Percentiles rank a stretch among this genome's conserved stretches.
Conservation (phyloP, 2,113 vertebrate genomes). For the Xenus cinereus region DNA sequence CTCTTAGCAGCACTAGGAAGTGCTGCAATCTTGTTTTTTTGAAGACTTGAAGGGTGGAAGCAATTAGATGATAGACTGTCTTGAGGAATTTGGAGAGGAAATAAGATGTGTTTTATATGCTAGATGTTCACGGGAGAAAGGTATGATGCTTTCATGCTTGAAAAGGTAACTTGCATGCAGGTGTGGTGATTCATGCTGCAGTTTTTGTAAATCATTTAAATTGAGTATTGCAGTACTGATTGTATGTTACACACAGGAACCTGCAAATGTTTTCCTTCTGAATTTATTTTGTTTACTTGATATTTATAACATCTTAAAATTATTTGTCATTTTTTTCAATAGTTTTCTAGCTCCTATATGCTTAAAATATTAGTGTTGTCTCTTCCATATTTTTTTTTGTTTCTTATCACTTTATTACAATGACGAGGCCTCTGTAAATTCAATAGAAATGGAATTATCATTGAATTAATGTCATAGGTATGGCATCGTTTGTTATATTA, state of each 20-base stretch:
- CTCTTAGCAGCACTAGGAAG: background rate
- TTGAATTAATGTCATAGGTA: background rate
- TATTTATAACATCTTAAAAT: constrained; percentile 2
- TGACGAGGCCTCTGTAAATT: background rate
- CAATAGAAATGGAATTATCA: background rate
- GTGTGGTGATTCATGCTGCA: background rate
- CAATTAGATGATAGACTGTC: background rate
- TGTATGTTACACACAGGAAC: background rate
- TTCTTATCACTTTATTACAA: background rate
- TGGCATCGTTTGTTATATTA: background rate
- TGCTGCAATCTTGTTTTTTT: background rate
- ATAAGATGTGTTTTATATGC: background rate
- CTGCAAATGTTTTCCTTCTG: background rate
- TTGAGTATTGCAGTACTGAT: background rate
- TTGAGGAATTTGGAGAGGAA: background rate
- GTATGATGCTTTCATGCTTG: background rate
- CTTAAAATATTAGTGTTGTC: background rate
- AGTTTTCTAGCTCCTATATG: background rate
- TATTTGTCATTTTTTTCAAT: background rate
- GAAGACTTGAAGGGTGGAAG: background rate
- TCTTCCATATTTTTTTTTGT: background rate
- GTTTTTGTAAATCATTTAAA: constrained; percentile 31
- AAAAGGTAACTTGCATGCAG: background rate
- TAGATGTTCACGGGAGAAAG: background rate
- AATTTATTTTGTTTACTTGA: constrained; percentile 32